Evolutionary conservation across 2,797 vertebrate genomes (phyloP).

Genomic region (Loris lydekkerianus): DNA sequence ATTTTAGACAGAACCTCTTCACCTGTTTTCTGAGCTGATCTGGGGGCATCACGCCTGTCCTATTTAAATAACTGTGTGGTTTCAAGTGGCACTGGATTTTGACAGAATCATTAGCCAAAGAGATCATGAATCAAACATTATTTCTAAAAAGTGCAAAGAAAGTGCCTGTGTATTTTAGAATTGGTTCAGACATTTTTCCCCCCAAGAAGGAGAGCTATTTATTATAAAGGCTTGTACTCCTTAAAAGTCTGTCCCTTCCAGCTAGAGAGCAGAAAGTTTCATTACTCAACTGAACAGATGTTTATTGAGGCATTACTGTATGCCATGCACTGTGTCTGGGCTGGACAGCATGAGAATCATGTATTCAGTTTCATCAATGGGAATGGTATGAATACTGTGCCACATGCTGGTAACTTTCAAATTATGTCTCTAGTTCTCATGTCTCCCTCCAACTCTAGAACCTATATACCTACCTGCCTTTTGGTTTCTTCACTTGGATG

Average conservation of each 20-base stretch:
- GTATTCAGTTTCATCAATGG: background rate
- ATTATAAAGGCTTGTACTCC: slow-evolving; percentile 44
- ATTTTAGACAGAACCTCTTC: slow-evolving; percentile 55
- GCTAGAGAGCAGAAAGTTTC: background rate
- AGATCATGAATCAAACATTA: slow-evolving; percentile 55
- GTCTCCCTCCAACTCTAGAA: background rate
- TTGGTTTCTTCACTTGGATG: background rate
- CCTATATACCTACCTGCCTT: background rate
- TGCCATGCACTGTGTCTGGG: background rate
- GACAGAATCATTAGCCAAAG: slow-evolving; percentile 55
- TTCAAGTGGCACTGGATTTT: slow-evolving; percentile 49
- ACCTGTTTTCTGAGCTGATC: slow-evolving; percentile 62
- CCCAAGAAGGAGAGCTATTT: slow-evolving; percentile 49
- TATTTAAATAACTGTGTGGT: slow-evolving; percentile 62
- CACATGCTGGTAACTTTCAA: background rate
- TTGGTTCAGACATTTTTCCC: slow-evolving; percentile 29
- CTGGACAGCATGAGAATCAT: background rate
- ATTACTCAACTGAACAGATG: background rate
- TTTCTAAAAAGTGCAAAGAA: slow-evolving; percentile 67
- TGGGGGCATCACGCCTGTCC: slow-evolving; percentile 63
- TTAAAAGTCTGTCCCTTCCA: background rate
- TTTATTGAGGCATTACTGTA: slow-evolving; percentile 3
- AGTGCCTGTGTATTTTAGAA: slow-evolving; percentile 67
- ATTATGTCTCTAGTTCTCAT: background rate
- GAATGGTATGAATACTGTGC: background rate